phyloP scores from a whole-genome alignment of 2,113 vertebrate genomes.

The Cyprinodon variegatus region DNA sequence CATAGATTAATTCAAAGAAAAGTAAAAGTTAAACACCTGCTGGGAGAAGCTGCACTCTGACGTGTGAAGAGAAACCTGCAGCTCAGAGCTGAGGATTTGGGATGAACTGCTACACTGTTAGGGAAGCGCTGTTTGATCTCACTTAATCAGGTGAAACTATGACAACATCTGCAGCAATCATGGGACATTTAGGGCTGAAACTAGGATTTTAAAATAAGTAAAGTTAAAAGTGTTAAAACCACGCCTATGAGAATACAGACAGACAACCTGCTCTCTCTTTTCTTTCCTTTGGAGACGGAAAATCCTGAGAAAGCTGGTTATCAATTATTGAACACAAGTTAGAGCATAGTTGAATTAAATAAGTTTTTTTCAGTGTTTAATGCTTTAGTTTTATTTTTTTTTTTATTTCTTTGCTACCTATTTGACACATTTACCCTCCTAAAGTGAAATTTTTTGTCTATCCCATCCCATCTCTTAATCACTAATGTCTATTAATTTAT shows the following conservation, averaged over 20 bases:
- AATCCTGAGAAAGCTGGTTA: not conserved
- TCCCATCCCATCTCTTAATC: too few relatives aligned
- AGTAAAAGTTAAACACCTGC: slow-evolving; percentile 26
- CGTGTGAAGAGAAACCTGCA: slow-evolving; percentile 13
- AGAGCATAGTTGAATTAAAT: not conserved
- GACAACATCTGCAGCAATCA: slow-evolving; percentile 39
- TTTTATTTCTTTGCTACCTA: too few relatives aligned
- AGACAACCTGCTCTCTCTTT: not conserved
- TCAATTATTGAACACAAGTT: not conserved
- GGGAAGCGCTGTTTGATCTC: slow-evolving; percentile 45
- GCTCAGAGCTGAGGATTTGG: slow-evolving; percentile 28
- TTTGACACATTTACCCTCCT: too few relatives aligned
- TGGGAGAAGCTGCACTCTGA: slow-evolving; percentile 27
- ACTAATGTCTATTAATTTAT: too few relatives aligned
- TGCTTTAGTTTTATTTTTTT: too few relatives aligned
- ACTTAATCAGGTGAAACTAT: slow-evolving; percentile 42
- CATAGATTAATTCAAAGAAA: not conserved
- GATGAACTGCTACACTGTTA: slow-evolving; percentile 26
- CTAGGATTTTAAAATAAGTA: not conserved
- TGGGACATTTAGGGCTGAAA: not conserved
- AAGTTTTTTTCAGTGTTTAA: not conserved
- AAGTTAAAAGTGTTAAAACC: not conserved
- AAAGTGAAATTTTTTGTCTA: too few relatives aligned
- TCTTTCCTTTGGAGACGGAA: not conserved
- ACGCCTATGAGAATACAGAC: not conserved